Evolutionary conservation across 2,113 vertebrate species (phyloP).

Genomic region (Cyprinodon variegatus): DNA sequence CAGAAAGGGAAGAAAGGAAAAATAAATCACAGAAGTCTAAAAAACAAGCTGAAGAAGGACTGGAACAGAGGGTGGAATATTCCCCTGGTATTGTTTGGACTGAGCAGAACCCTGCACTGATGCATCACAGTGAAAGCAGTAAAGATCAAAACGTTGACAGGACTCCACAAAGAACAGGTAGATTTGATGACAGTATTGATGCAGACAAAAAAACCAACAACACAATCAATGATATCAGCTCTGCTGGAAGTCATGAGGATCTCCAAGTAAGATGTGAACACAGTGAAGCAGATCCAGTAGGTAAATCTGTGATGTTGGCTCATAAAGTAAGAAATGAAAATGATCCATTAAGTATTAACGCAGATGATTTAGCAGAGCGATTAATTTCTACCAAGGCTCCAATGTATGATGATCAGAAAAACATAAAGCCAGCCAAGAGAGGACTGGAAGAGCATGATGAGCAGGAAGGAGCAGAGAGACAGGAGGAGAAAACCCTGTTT

Average conservation of each 20-base stretch:
- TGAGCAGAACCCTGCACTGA: background rate
- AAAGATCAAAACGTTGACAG: background rate
- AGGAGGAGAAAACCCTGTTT: slow-evolving; percentile 55
- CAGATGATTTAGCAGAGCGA: background rate
- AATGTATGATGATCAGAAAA: background rate
- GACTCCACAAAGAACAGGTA: background rate
- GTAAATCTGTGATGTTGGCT: background rate
- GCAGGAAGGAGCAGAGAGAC: slow-evolving; percentile 10
- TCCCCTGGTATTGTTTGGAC: background rate
- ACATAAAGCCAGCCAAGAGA: background rate
- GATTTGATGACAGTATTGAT: background rate
- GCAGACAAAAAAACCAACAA: background rate
- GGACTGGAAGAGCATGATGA: slow-evolving; percentile 10
- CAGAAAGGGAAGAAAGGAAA: background rate
- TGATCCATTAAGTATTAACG: background rate
- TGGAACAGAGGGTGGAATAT: background rate
- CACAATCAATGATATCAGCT: background rate
- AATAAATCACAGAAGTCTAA: background rate
- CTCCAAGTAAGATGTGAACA: background rate
- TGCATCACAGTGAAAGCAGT: background rate
- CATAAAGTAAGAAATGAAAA: slow-evolving; percentile 13
- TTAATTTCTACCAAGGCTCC: background rate
- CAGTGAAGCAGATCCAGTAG: slow-evolving; percentile 4
- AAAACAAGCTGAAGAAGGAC: background rate
- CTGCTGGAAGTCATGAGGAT: background rate